Evolutionary conservation across 2,113 vertebrate species (phyloP).

Genomic region (Zapornia atra): DNA sequence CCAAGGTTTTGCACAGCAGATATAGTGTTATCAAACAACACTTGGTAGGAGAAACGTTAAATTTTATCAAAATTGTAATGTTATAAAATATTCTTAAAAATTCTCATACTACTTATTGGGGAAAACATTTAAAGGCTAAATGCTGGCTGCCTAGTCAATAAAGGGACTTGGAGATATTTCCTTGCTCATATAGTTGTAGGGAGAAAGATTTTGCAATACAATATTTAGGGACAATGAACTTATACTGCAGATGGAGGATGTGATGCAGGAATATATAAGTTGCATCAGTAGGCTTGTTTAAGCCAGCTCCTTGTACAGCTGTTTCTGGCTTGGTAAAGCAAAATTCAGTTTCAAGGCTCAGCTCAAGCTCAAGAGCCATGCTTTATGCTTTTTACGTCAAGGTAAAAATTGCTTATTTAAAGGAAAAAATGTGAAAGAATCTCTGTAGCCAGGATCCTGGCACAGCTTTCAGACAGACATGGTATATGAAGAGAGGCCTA

Average conservation of each 20-base stretch:
- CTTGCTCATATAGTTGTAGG: neutral
- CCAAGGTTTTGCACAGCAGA: neutral
- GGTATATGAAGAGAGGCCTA: neutral
- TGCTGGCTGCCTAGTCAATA: neutral
- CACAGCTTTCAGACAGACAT: neutral
- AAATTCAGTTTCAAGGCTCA: conserved; percentile 11
- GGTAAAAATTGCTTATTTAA: neutral
- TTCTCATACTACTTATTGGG: neutral
- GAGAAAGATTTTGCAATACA: neutral
- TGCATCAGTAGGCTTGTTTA: neutral
- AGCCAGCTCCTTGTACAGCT: neutral
- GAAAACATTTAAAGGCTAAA: neutral
- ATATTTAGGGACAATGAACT: neutral
- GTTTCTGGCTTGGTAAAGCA: neutral
- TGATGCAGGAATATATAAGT: neutral
- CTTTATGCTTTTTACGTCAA: neutral
- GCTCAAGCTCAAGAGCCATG: neutral
- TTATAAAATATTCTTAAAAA: neutral
- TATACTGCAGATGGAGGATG: neutral
- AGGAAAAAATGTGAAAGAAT: neutral
- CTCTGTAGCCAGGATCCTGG: neutral
- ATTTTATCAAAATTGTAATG: neutral
- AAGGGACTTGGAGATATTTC: neutral
- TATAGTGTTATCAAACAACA: neutral
- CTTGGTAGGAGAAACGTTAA: neutral